Base-by-base conservation (phyloP, 2,113 vertebrate genomes). In the Cephalopholis sonnerati region DNA sequence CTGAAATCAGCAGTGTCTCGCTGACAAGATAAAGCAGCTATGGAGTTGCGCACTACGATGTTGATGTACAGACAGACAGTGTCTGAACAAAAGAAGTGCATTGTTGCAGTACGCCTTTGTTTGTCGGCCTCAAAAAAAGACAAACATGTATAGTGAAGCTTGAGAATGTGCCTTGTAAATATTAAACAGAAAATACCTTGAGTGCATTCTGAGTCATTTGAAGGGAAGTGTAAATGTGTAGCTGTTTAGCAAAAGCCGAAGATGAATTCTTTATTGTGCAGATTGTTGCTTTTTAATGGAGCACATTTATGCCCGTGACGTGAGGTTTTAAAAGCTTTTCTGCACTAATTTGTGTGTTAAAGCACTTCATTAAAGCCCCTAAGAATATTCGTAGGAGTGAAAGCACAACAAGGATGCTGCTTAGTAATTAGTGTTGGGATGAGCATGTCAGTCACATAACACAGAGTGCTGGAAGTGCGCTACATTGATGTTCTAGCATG, bases 1-100 rank as follows among this genome's bases (percentile, higher is more conserved):
- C 90, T 83, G 77, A 84, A 92, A 86, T 91, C 86, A 81, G 80
- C 77, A 39, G 79, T 17, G 84, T 86, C 87, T 89, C 85, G 1
- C 89, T 76, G 91, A 75, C 79, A 76, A 86, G 87, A 89, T 58
- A 72, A 79, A 86, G 71, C 68, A 77, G 32, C 41, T 59, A 36
- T 36, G 32, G 32, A 36, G 83, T 65, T 77, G 83, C 83, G 85
- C 74, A 13, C 68, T 27, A 16, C 10, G 13, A 18, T 24, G 59
- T 32, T 44, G 77, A 79, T 51, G 61, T 62, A 51, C 51, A 53
- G 68, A 64, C 54, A 70, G 75, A 68, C 79, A n/a, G 51, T 36
- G 55, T 67, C 65, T 74, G 61, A 48, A 27, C 58, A 62, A 57
- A 81, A 72, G 58, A 61, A 64, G 8, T 8, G 55, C 50, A 41